Percentiles rank a stretch among this genome's conserved stretches.
Evolutionary conservation across 2,797 vertebrate species (phyloP).

Genomic region (Diplodus puntazzo): DNA sequence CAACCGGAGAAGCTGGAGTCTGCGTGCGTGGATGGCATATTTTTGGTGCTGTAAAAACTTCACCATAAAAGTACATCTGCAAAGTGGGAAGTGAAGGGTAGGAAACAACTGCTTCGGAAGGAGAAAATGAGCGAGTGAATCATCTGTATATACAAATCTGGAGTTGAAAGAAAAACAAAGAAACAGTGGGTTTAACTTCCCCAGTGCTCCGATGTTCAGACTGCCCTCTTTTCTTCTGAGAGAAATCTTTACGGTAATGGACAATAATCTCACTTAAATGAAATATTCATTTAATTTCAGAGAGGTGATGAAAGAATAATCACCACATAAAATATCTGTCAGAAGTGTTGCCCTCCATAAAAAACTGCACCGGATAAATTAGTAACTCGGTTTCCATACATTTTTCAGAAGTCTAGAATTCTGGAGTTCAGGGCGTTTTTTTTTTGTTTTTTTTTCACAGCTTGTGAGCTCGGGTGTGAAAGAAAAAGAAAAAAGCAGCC

Average conservation of each 20-base stretch:
- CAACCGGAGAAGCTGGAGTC: conserved; percentile 19
- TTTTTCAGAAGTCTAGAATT: conserved; percentile 30
- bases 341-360: conserved; percentile 22
- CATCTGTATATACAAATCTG: conserved; percentile 39
- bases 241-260: conserved; percentile 20
- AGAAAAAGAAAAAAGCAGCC: neutral
- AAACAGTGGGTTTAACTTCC: conserved; percentile 18
- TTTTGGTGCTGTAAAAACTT: conserved; percentile 32
- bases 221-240: conserved; percentile 15
- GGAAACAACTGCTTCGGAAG: conserved; percentile 12
- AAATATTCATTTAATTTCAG: conserved; percentile 41
- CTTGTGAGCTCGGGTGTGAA: conserved; percentile 18
- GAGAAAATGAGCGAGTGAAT: conserved; percentile 18
- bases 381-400: conserved; percentile 20
- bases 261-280: conserved; percentile 14
- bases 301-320: conserved; percentile 29
- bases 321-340: neutral
- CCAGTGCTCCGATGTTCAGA: conserved; percentile 22
- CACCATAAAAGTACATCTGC: conserved; percentile 53
- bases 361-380: conserved; percentile 28
- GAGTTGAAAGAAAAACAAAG: neutral
- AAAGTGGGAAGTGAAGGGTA: conserved; percentile 30
- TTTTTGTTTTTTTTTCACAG: conserved; percentile 9
- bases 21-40: conserved; percentile 7
- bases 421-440: neutral